Percentiles rank a stretch among this genome's conserved stretches.
Evolutionary conservation across 2,888 invertebrate species (phyloP).

Genomic region (Caenorhabditis angaria): DNA sequence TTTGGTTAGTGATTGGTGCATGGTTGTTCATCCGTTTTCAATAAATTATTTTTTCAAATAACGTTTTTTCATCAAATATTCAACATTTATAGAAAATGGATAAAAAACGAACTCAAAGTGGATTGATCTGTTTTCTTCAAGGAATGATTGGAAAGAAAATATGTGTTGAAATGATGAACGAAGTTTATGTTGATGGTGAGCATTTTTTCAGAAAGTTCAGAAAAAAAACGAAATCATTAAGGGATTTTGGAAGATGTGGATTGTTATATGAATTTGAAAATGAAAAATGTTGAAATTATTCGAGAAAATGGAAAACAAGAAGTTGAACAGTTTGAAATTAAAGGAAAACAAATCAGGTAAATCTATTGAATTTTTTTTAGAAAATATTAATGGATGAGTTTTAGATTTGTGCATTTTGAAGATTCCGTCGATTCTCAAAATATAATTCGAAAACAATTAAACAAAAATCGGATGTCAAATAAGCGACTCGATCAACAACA

Average conservation of each 20-base stretch:
- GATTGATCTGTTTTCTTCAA: conserved; percentile 26
- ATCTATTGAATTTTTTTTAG: background rate
- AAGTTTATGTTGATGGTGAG: conserved; percentile 30
- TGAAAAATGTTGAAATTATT: conserved; percentile 23
- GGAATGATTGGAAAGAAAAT: conserved; percentile 36
- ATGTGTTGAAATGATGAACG: conserved; percentile 23
- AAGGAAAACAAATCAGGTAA: conserved; percentile 23
- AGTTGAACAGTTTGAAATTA: conserved; percentile 15
- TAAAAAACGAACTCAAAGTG: conserved; percentile 15
- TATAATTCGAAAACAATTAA: conserved; percentile 17
- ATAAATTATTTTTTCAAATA: background rate
- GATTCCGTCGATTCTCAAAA: conserved; percentile 16
- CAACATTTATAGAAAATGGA: conserved; percentile 16
- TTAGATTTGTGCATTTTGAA: conserved; percentile 38
- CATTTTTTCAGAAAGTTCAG: background rate
- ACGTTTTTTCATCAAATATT: conserved; percentile 13
- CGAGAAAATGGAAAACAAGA: background rate
- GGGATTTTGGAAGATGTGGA: conserved; percentile 24
- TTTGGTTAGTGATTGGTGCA: conserved; percentile 22
- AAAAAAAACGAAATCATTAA: conserved; percentile 1
- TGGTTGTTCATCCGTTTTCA: conserved; percentile 15
- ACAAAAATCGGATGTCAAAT: conserved; percentile 10
- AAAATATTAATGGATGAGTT: background rate
- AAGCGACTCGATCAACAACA: conserved; percentile 20
- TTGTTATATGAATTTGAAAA: conserved; percentile 20